A percentile compares a stretch with the other conserved stretches of the same genome.
Conservation (phyloP, 2,888 invertebrate genomes). For the Diaphora mendica region DNA sequence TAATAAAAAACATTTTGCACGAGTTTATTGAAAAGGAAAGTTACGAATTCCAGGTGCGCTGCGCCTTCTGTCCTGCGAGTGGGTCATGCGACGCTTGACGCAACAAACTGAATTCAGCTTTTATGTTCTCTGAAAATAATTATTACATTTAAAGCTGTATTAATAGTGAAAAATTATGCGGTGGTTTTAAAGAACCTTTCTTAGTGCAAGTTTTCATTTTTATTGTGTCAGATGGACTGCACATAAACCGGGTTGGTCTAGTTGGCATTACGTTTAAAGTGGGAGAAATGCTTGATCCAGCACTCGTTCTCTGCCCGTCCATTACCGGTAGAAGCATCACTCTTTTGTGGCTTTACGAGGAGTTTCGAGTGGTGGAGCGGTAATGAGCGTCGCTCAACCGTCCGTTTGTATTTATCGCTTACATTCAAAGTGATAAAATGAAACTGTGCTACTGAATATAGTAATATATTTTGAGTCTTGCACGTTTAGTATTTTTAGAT, state of each 20-base stretch:
- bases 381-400: constrained; percentile 56
- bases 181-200: constrained; percentile 47
- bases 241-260: constrained; percentile 47
- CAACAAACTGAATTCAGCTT: constrained; percentile 51
- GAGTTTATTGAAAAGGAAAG: constrained; percentile 76
- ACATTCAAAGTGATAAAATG: constrained; percentile 48
- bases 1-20: constrained; percentile 49
- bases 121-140: constrained; percentile 61
- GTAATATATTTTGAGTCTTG: constrained; percentile 40
- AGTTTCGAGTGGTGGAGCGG: constrained; percentile 50
- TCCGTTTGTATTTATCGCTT: constrained; percentile 50
- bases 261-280: constrained; percentile 53
- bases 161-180: constrained; percentile 49
- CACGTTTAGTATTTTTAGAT: constrained; percentile 34
- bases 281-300: constrained; percentile 58
- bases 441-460: constrained; percentile 46
- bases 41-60: constrained; percentile 67
- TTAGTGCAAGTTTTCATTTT: constrained; percentile 49
- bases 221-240: constrained; percentile 35
- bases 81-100: constrained; percentile 9
- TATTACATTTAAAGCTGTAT: constrained; percentile 57
- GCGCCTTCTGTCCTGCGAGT: constrained; percentile 63
- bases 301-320: constrained; percentile 51
- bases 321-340: constrained; percentile 51
- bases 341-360: constrained; percentile 54